These are phyloP conservation scores for Enteromius mattozi DNA, from an alignment of 2,797 vertebrate genomes.

Conservation along the genomic window DNA sequence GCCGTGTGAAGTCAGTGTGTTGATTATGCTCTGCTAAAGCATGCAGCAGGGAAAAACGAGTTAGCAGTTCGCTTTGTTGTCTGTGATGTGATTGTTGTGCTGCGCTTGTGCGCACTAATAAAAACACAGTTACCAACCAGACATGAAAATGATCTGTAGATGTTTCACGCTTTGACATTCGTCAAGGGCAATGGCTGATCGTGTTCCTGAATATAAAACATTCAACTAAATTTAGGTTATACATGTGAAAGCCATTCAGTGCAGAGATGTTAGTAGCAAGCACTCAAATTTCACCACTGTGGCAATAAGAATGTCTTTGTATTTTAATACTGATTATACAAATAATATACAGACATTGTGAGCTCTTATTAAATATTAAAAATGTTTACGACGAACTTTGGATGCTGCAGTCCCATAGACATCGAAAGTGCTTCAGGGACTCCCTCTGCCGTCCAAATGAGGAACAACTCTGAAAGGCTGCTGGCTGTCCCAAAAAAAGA, in stretches of 20 bases:
- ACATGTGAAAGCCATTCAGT: neutral
- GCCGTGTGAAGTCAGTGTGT: constrained; percentile 75
- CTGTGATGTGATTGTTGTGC: constrained; percentile 78
- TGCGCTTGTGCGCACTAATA: constrained; percentile 76
- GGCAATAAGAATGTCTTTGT: too few species aligned
- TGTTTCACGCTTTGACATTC: constrained; percentile 25
- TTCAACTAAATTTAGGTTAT: neutral
- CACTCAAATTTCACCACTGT: neutral
- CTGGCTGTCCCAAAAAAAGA: neutral
- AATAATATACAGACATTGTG: neutral
- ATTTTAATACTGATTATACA: neutral
- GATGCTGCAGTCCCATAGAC: neutral
- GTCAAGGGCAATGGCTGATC: constrained; percentile 19
- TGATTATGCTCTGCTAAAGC: constrained; percentile 79
- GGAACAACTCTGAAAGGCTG: too few species aligned
- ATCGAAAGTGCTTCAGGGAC: neutral
- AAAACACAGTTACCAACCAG: constrained; percentile 64
- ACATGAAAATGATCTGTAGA: constrained; percentile 32
- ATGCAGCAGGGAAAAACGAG: constrained; percentile 78
- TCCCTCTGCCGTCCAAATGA: constrained; percentile 26
- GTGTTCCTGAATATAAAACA: neutral
- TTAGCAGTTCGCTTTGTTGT: constrained; percentile 77
- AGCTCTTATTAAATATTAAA: neutral
- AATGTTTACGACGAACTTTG: neutral
- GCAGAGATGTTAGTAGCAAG: neutral